Percentiles rank a stretch among this genome's conserved stretches.
These are phyloP conservation scores for Yponomeuta malinellus DNA, from an alignment of 2,888 invertebrate species.

Conservation along the genomic window DNA sequence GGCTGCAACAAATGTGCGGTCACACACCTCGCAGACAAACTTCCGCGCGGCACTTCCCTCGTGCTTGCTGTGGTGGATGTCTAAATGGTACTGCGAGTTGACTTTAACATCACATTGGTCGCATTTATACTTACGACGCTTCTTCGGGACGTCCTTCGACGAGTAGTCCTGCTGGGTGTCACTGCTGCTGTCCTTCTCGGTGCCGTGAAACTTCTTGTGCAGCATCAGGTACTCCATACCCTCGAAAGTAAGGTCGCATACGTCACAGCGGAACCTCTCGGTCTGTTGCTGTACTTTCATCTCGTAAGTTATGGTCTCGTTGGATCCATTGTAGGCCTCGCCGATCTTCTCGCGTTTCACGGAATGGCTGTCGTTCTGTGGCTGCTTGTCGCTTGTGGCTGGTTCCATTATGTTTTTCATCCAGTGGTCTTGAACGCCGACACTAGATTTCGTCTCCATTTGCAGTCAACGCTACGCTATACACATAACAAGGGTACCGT, in stretches of 20 bases:
- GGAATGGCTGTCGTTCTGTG: conserved; percentile 44
- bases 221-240: conserved; percentile 63
- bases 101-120: conserved; percentile 69
- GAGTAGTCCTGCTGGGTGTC: conserved; percentile 48
- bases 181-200: conserved; percentile 48
- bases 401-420: conserved; percentile 72
- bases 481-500: conserved; percentile 38
- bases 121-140: conserved; percentile 63
- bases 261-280: conserved; percentile 58
- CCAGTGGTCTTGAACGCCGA: conserved; percentile 65
- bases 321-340: conserved; percentile 52
- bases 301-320: conserved; percentile 47
- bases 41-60: conserved; percentile 62
- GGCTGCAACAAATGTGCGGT: conserved; percentile 64
- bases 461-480: conserved; percentile 46
- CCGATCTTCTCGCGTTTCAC: conserved; percentile 70
- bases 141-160: conserved; percentile 53
- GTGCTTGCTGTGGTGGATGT: conserved; percentile 66
- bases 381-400: conserved; percentile 34
- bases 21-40: conserved; percentile 63
- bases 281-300: conserved; percentile 45
- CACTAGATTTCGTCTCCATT: conserved; percentile 66
- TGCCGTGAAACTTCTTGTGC: conserved; percentile 67
- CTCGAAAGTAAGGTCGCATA: conserved; percentile 64
- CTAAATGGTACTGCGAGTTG: conserved; percentile 66